Percentiles rank a stretch among this genome's conserved stretches.
These are phyloP conservation scores for Pseudomugil gertrudae DNA, from an alignment of 2,797 vertebrate genomes.

Conservation along the genomic window DNA sequence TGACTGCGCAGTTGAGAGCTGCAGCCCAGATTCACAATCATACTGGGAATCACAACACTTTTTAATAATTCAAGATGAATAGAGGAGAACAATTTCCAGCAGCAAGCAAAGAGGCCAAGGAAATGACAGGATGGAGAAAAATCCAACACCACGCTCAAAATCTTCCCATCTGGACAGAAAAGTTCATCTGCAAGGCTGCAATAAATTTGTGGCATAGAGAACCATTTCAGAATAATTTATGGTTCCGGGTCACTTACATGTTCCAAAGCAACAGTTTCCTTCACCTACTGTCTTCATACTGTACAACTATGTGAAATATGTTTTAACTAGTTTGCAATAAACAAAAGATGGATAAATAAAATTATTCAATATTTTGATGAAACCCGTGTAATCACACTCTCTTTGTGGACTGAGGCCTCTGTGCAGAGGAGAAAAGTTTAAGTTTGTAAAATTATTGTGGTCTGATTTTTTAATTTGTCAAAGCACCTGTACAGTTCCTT, in stretches of 20 bases:
- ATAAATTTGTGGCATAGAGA: slow-evolving; percentile 31
- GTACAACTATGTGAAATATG: slow-evolving; percentile 11
- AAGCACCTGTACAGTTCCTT: slow-evolving; percentile 24
- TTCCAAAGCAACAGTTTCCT: slow-evolving; percentile 1
- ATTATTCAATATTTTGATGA: slow-evolving; percentile 10
- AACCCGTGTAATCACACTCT: slow-evolving; percentile 39
- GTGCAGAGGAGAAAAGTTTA: slow-evolving; percentile 20
- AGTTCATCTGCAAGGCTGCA: slow-evolving; percentile 24
- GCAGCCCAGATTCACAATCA: slow-evolving; percentile 85
- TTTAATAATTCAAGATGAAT: slow-evolving; percentile 87
- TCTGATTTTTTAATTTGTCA: slow-evolving; percentile 56
- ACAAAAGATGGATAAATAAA: neutral
- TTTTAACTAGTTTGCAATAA: neutral
- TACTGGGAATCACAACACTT: slow-evolving; percentile 87
- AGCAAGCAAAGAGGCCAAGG: slow-evolving; percentile 70
- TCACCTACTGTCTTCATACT: slow-evolving; percentile 22
- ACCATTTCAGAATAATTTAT: slow-evolving; percentile 34
- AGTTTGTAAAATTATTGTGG: slow-evolving; percentile 30
- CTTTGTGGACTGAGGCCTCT: neutral
- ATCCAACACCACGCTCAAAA: slow-evolving; percentile 42
- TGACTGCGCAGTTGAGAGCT: slow-evolving; percentile 76
- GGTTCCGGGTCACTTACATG: slow-evolving; percentile 24
- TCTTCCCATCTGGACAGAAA: slow-evolving; percentile 27
- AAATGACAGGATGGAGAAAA: slow-evolving; percentile 68
- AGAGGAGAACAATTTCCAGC: slow-evolving; percentile 74